Percentiles rank a stretch among this genome's conserved stretches.
These are phyloP conservation scores for Drosophila funebris DNA, from an alignment of 1,140 invertebrate genomes.

Conservation along the genomic window DNA sequence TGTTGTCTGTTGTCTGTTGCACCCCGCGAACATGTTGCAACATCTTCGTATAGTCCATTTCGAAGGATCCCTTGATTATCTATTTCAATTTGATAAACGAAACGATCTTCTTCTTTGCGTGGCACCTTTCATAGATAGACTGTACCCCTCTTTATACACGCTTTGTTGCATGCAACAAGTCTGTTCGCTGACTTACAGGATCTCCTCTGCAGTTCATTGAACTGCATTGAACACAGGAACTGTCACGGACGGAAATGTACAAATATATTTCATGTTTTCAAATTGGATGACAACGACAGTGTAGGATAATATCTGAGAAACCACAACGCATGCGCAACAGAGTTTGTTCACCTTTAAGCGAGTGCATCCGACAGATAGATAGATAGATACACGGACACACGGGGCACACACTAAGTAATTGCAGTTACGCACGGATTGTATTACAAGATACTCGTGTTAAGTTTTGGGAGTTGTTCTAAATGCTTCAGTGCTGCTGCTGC, in stretches of 20 bases:
- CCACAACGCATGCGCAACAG: constrained; percentile 57
- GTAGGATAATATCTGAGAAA: constrained; percentile 24
- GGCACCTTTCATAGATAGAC: background rate
- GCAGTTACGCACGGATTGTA: constrained; percentile 79
- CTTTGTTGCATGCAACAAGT: constrained; percentile 61
- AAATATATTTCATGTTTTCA: constrained; percentile 73
- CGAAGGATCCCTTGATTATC: background rate
- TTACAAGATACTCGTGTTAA: constrained; percentile 48
- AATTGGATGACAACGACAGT: constrained; percentile 67
- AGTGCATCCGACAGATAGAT: constrained; percentile 31
- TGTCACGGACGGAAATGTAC: constrained; percentile 56
- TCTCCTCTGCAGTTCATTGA: constrained; percentile 61
- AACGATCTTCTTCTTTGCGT: no score
- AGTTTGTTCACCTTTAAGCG: constrained; percentile 70
- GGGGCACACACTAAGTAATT: constrained; percentile 63
- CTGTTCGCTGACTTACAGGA: constrained; percentile 31
- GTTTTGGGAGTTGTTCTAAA: constrained; percentile 25
- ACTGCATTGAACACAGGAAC: constrained; percentile 27
- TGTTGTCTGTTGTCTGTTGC: no score
- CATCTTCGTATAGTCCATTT: background rate
- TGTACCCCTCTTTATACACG: background rate
- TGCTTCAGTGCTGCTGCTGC: constrained; percentile 41
- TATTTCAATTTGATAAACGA: background rate
- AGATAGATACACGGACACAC: constrained; percentile 27
- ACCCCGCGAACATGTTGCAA: no score